Evolutionary conservation across 2,113 vertebrate species (phyloP).

Genomic region (Empidonax alnorum): DNA sequence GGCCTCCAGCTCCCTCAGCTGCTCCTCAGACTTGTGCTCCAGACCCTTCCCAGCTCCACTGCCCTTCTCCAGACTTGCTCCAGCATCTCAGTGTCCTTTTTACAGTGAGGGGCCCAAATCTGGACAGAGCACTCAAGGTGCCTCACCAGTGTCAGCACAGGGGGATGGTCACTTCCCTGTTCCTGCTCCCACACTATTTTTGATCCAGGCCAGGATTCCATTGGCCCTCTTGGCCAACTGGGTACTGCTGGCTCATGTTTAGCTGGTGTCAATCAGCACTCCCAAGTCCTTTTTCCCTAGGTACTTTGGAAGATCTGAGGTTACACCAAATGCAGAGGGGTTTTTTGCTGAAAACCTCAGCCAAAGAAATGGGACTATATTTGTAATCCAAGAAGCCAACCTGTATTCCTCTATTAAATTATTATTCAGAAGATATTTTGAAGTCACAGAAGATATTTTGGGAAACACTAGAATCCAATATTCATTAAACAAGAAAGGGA

Average conservation of each 20-base stretch:
- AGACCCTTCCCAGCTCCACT: not conserved
- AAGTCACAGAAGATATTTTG: not conserved
- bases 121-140: not conserved
- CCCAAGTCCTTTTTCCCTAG: fast-evolving
- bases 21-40: too few species aligned
- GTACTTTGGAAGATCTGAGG: not conserved
- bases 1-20: not conserved
- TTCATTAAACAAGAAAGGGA: not conserved
- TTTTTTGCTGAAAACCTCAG: not conserved
- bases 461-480: not conserved
- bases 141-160: not conserved
- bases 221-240: not conserved
- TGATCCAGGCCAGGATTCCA: not conserved
- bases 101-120: not conserved
- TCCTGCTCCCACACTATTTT: not conserved
- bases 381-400: not conserved
- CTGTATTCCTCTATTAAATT: not conserved
- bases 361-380: not conserved
- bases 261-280: fast-evolving
- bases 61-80: not conserved
- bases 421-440: not conserved
- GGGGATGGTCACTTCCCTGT: fast-evolving
- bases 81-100: not conserved
- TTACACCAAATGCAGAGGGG: fast-evolving
- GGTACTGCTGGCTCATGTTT: not conserved